Base-by-base conservation (phyloP, 2,888 invertebrate species). In the Aspidapion aeneum region DNA sequence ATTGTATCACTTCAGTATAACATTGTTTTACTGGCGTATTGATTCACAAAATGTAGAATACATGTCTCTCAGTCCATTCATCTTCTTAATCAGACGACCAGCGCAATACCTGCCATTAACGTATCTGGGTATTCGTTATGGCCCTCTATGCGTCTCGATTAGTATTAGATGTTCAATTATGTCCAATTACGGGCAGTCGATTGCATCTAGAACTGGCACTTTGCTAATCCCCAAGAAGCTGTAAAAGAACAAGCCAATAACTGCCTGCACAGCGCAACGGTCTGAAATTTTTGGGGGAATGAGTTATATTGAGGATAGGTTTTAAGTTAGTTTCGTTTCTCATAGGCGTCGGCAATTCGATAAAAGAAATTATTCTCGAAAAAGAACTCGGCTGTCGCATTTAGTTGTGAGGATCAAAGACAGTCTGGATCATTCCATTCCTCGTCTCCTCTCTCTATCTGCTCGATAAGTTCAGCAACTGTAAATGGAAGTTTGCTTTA, bases 191-290 rank as follows among this genome's bases (percentile, higher is more conserved):
- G 68, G 68, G 65, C 35, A 64, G 69, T 71, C 69, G 68, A 70
- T 70, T 70, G 67, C 70, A 68, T 70, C 69, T 68, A 64, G 69
- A 68, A 61, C 68, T 69, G 71, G 67, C 69, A 66, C 70, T 66
- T 60, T 60, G 63, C 70, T 72, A 74, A 73, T 74, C 73, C 74
- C 74, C 70, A 70, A 73, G 74, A 74, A 70, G 74, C 72, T 71
- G 71, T 73, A 73, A 73, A 73, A 72, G 73, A 72, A 69, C 71
- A 69, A 70, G 70, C 70, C 52, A 52, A 52, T 19, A n/a, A 52
- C 52, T 19, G 52, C 35, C 35, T n/a, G n/a, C n/a, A n/a, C n/a
- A n/a, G n/a, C n/a, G n/a, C n/a, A n/a, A n/a, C 35, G 35, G 35
- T 12, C 12, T 35, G 35, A 35, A 35, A 35, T 35, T 35, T 35